These are phyloP conservation scores for Thryonomys swinderianus DNA, from an alignment of 2,113 vertebrate genomes.

Conservation along the genomic window DNA sequence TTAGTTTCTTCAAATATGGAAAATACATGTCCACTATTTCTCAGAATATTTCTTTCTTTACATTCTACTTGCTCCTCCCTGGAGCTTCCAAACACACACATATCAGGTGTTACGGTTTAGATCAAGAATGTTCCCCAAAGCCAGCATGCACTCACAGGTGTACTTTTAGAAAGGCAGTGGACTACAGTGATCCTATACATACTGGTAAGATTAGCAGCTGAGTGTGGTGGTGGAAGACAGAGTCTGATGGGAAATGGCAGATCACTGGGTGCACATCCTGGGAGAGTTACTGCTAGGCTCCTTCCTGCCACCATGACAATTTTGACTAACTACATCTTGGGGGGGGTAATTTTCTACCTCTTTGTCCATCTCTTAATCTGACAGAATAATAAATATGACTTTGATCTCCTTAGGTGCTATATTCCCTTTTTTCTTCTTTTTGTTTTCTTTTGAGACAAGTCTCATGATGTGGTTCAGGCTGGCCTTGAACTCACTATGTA, in stretches of 20 bases:
- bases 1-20: constrained; percentile 13
- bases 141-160: not conserved
- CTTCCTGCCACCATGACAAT: not conserved
- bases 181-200: not conserved
- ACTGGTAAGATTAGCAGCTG: not conserved
- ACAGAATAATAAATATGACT: not conserved
- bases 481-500: not conserved
- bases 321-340: not conserved
- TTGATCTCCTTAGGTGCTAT: not conserved
- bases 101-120: not conserved
- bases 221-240: not conserved
- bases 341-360: not conserved
- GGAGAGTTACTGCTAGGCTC: not conserved
- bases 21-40: not conserved
- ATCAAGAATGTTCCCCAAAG: not conserved
- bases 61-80: not conserved
- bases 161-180: not conserved
- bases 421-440: not conserved
- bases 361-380: not conserved
- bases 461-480: not conserved
- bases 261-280: not conserved
- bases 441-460: not conserved
- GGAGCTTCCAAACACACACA: not conserved
- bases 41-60: not conserved
- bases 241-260: not conserved